A percentile compares a stretch with the other conserved stretches of the same genome.
Conservation (phyloP, 1,140 invertebrate species). For the Pogonomyrmex californicus region DNA sequence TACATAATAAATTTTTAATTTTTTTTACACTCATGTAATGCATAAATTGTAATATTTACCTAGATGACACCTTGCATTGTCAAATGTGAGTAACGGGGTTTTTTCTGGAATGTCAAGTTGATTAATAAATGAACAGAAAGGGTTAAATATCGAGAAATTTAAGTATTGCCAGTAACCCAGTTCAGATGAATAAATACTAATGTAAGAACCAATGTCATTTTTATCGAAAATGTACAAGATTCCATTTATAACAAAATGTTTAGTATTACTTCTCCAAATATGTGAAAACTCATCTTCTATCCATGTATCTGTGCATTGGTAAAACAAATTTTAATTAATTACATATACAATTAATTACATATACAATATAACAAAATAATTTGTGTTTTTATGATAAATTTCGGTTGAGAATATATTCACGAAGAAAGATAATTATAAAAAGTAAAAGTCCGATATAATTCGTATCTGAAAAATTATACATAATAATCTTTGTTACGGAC, state of each 20-base stretch:
- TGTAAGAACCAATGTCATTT: too few relatives aligned
- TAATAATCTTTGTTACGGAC: background rate
- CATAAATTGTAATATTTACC: slow-evolving; percentile 35
- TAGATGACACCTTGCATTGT: background rate
- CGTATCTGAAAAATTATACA: background rate
- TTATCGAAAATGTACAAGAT: slow-evolving; percentile 6
- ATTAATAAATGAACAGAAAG: background rate
- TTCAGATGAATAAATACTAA: too few relatives aligned
- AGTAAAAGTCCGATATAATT: background rate
- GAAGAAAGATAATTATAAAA: slow-evolving; percentile 18
- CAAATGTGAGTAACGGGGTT: background rate
- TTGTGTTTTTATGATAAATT: background rate
- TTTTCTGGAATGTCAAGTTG: too few relatives aligned
- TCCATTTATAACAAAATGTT: slow-evolving; percentile 61
- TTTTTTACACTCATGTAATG: background rate
- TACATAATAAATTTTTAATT: background rate
- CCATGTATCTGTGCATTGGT: slow-evolving; percentile 67
- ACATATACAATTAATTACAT: background rate
- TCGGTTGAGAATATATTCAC: background rate
- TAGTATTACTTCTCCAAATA: slow-evolving; percentile 62
- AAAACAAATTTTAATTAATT: background rate
- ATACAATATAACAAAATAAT: slow-evolving; percentile 22
- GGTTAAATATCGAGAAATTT: too few relatives aligned
- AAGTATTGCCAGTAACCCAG: too few relatives aligned
- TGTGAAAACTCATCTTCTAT: background rate